Evolutionary conservation across 2,888 invertebrate genomes (phyloP).

Genomic region (Portevinia maculata): DNA sequence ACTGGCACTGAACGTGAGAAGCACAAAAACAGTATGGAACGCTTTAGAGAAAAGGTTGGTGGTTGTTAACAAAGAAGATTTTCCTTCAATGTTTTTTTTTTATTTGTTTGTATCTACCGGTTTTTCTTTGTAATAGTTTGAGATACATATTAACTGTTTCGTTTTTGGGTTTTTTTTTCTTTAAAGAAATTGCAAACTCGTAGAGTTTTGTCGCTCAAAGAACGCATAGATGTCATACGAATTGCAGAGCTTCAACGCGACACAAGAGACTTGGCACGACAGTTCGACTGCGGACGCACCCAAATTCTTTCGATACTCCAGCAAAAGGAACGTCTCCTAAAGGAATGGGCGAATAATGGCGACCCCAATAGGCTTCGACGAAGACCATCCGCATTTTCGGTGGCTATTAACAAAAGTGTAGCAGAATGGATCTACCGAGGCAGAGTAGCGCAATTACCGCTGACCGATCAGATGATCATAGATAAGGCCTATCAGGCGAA

Average conservation of each 20-base stretch:
- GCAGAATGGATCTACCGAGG: constrained; percentile 52
- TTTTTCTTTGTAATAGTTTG: background rate
- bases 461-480: constrained; percentile 42
- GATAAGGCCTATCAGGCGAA: constrained; percentile 51
- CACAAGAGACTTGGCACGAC: constrained; percentile 39
- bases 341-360: constrained; percentile 52
- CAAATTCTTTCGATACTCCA: constrained; percentile 65
- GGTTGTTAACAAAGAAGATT: background rate
- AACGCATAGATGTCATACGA: constrained; percentile 59
- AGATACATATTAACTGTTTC: background rate
- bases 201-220: constrained; percentile 58
- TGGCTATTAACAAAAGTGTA: constrained; percentile 53
- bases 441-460: constrained; percentile 17
- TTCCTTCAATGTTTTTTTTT: background rate
- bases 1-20: constrained; percentile 30
- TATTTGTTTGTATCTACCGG: constrained; percentile 3
- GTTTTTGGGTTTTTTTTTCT: background rate
- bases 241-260: constrained; percentile 49
- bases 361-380: constrained; percentile 60
- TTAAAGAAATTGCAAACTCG: constrained; percentile 38
- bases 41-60: constrained; percentile 26
- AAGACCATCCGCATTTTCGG: constrained; percentile 47
- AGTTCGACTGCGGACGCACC: constrained; percentile 61
- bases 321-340: constrained; percentile 61
- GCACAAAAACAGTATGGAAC: constrained; percentile 26